A percentile compares a stretch with the other conserved stretches of the same genome.
phyloP scores from a whole-genome alignment of 2,113 vertebrate species.

The Rhinogobius similis region DNA sequence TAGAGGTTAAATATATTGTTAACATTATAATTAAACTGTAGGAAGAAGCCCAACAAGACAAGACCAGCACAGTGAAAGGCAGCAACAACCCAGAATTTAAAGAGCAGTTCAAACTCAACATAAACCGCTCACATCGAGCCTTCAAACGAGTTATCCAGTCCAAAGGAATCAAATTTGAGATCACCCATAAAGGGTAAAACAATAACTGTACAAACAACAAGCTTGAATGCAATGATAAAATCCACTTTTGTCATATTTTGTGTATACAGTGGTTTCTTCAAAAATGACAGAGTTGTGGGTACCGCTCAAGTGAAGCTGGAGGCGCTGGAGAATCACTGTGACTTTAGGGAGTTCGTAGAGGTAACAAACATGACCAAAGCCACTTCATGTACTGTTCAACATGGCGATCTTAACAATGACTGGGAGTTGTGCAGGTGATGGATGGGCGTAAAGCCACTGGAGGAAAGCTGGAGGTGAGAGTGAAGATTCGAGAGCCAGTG shows the following conservation, averaged over 20 bases:
- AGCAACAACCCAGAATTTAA: slow-evolving; percentile 88
- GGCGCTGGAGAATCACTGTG: slow-evolving; percentile 81
- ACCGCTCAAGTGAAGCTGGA: slow-evolving; percentile 88
- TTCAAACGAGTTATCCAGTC: slow-evolving; percentile 86
- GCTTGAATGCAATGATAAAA: neutral
- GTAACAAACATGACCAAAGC: slow-evolving; percentile 55
- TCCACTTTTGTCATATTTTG: neutral
- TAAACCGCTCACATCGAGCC: slow-evolving; percentile 83
- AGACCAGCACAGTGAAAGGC: slow-evolving; percentile 83
- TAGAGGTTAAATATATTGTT: slow-evolving; percentile 11
- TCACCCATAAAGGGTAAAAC: slow-evolving; percentile 87
- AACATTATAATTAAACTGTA: slow-evolving; percentile 38
- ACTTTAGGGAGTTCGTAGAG: slow-evolving; percentile 86
- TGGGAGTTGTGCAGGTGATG: slow-evolving; percentile 72
- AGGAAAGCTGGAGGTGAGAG: slow-evolving; percentile 85
- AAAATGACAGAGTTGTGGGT: slow-evolving; percentile 84
- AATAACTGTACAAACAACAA: neutral
- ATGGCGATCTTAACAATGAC: neutral
- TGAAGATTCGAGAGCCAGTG: slow-evolving; percentile 85
- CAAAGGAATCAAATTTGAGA: slow-evolving; percentile 92
- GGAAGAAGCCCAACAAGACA: slow-evolving; percentile 92
- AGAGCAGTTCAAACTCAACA: slow-evolving; percentile 86
- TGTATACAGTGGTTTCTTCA: slow-evolving; percentile 84
- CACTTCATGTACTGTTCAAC: neutral
- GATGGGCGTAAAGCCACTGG: slow-evolving; percentile 88